Base-by-base conservation (phyloP, 1,140 invertebrate genomes). In the Mamestra configurata region DNA sequence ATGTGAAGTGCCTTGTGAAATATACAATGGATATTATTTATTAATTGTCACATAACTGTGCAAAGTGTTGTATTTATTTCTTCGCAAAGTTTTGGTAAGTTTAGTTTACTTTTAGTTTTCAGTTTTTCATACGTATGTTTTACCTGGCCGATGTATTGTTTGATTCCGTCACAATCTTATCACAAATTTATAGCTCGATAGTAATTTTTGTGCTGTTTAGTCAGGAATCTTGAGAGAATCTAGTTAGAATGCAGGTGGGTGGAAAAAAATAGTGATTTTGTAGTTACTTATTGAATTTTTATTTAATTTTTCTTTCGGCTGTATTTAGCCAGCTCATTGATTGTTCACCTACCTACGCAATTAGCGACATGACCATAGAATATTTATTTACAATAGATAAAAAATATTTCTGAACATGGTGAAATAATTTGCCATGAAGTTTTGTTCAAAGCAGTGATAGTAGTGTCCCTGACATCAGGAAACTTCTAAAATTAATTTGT, bases 1-100 rank as follows among this genome's bases (percentile, higher is more conserved):
- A 70, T 84, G 81, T 85, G 84, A 43, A 79, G 80, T 82, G 80
- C 72, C 49, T 70, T 81, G 81, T 83, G 79, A 79, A 81, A 59
- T 76, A 78, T 81, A 85, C 81, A 81, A 85, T 85, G 84, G 77
- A 81, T 80, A 85, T 81, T 84, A 80, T 76, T 59, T 82, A 64
- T 31, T 85, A 81, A 81, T 59, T 55, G 18, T 71, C 66, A 24
- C 27, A 59, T 24, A 71, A 76, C 43, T 77, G 71, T 79, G 80
- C 24, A 46, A 61, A 82, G 79, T 80, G 79, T 66, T 79, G 40
- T 77, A 79, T 66, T 77, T 46, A 61, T 76, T 43, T 77, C 70
- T 77, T 61, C 66, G 64, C 61, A 68, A 80, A 76, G 57, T 81
- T 77, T 53, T 27, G 81, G 83, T 82, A 79, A 84, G 81, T 80